Evolutionary conservation across 2,797 vertebrate species (phyloP).

Genomic region (Chaetophractus vellerosus): DNA sequence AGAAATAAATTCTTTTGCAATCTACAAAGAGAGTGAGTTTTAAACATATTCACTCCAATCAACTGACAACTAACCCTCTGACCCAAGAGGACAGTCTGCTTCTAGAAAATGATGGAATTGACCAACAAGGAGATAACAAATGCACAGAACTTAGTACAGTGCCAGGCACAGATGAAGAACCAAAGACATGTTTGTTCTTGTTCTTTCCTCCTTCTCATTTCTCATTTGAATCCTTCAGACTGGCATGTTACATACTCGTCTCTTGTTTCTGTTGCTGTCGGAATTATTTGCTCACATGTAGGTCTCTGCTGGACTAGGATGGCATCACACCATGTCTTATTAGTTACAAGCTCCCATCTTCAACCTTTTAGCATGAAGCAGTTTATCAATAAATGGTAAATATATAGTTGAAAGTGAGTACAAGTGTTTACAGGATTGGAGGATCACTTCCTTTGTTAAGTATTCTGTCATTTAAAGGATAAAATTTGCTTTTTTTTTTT

Average conservation of each 20-base stretch:
- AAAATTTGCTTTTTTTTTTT: neutral
- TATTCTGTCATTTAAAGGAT: neutral
- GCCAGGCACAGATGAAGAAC: neutral
- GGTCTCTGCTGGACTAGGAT: neutral
- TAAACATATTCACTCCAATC: neutral
- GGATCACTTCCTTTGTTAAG: neutral
- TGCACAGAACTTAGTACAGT: neutral
- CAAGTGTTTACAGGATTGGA: neutral
- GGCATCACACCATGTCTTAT: neutral
- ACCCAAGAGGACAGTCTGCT: neutral
- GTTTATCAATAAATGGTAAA: neutral
- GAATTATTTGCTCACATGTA: neutral
- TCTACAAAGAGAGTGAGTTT: neutral
- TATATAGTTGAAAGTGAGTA: neutral
- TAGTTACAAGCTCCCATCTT: neutral
- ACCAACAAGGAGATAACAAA: neutral
- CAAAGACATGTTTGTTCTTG: neutral
- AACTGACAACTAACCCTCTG: neutral
- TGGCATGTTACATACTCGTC: neutral
- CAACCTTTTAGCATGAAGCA: neutral
- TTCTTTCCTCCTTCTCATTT: neutral
- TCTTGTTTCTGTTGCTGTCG: neutral
- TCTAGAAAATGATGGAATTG: neutral
- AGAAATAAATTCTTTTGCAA: neutral
- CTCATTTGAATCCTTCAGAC: neutral